Percentiles rank a stretch among this genome's conserved stretches.
These are phyloP conservation scores for Eriocheir sinensis DNA, from an alignment of 1,140 invertebrate genomes.

Conservation along the genomic window DNA sequence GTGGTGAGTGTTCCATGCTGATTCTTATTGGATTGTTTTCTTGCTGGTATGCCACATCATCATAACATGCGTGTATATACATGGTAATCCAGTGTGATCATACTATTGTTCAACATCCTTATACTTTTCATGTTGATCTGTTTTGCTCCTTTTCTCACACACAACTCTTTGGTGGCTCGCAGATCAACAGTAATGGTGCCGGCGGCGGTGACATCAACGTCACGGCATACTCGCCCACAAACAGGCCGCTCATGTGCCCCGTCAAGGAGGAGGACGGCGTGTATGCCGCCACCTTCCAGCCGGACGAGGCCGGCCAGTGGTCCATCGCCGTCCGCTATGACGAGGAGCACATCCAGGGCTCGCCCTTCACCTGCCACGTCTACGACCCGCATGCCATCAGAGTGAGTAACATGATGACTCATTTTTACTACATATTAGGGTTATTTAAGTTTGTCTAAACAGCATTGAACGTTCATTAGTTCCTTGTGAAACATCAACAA, in stretches of 20 bases:
- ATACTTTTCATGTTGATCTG: neutral
- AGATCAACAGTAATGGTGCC: constrained; percentile 86
- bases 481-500: too few species aligned
- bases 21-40: neutral
- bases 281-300: constrained; percentile 96
- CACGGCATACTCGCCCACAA: constrained; percentile 93
- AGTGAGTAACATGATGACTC: constrained; percentile 83
- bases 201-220: constrained; percentile 92
- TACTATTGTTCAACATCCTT: too few species aligned
- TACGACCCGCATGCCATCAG: constrained; percentile 96
- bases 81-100: too few species aligned
- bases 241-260: constrained; percentile 88
- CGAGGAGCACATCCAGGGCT: constrained; percentile 96
- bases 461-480: constrained; percentile 70
- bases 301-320: constrained; percentile 98
- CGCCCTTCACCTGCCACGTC: constrained; percentile 98
- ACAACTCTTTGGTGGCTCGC: constrained; percentile 73
- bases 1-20: constrained; percentile 88
- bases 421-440: constrained; percentile 41
- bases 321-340: constrained; percentile 97
- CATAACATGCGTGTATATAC: too few species aligned
- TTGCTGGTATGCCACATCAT: neutral
- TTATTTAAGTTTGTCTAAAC: constrained; percentile 36
- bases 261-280: constrained; percentile 88
- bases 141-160: neutral